Percentiles rank a stretch among this genome's conserved stretches.
These are phyloP conservation scores for Triplophysa rosa DNA, from an alignment of 2,113 vertebrate species.

Conservation along the genomic window DNA sequence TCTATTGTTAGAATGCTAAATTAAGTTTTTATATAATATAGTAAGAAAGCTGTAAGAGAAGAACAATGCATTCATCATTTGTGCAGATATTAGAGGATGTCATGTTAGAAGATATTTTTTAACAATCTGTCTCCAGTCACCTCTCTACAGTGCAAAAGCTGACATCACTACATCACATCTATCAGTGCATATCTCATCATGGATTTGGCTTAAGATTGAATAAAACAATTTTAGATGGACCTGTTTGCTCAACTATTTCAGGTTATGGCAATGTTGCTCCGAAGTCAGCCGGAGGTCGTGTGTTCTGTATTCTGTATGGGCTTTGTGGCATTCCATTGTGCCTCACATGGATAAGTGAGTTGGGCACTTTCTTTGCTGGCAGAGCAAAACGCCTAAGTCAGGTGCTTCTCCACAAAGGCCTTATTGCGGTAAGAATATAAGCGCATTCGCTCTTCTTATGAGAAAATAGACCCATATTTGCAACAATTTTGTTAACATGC, in stretches of 20 bases:
- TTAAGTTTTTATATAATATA: no score
- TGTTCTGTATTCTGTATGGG: conserved; percentile 96
- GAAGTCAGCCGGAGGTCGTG: conserved; percentile 84
- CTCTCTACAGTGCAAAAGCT: no score
- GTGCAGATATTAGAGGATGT: no score
- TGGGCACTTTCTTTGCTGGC: conserved; percentile 95
- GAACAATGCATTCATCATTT: no score
- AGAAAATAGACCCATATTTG: not conserved
- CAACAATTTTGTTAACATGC: not conserved
- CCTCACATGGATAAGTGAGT: conserved; percentile 92
- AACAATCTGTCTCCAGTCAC: no score
- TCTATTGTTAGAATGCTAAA: no score
- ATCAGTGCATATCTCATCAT: no score
- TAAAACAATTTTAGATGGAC: not conserved
- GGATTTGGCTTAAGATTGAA: not conserved
- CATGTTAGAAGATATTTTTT: no score
- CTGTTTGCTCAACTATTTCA: conserved; percentile 56
- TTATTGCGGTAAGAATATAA: conserved; percentile 80
- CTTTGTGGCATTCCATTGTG: conserved; percentile 95
- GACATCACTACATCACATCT: no score
- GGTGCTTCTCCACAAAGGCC: conserved; percentile 84
- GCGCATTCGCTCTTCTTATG: not conserved
- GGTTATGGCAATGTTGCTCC: conserved; percentile 96
- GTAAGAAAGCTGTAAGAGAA: no score
- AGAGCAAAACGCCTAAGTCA: conserved; percentile 89